Evolutionary conservation across 2,113 vertebrate genomes (phyloP).

Genomic region (Lagopus muta): DNA sequence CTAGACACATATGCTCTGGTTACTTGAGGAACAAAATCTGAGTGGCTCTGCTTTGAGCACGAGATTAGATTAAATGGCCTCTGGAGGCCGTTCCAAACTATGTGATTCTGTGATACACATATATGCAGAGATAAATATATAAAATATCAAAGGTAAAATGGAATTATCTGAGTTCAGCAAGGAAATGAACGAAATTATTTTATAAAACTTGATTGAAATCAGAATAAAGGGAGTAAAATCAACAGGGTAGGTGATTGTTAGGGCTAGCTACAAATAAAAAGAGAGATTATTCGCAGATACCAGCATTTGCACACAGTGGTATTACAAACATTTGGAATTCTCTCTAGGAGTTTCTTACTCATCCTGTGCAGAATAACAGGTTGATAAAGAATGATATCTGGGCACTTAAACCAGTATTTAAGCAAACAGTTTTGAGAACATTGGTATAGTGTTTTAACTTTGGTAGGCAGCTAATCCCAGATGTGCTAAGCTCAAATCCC

Average conservation of each 20-base stretch:
- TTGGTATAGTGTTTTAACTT: neutral
- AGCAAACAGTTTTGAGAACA: neutral
- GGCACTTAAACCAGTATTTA: neutral
- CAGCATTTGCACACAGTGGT: neutral
- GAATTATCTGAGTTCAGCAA: neutral
- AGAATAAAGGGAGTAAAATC: neutral
- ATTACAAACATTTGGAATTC: neutral
- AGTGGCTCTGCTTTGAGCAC: neutral
- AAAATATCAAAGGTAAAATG: neutral
- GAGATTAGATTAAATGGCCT: neutral
- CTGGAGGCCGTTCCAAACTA: neutral
- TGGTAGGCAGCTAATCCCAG: neutral
- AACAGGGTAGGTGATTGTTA: neutral
- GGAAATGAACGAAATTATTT: neutral
- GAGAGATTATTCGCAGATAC: neutral
- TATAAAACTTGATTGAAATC: neutral
- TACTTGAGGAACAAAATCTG: neutral
- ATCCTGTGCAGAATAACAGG: neutral
- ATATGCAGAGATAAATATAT: accelerated
- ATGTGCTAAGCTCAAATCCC: neutral
- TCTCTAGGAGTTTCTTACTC: neutral
- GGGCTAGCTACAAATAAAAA: neutral
- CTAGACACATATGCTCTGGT: neutral
- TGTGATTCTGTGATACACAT: neutral
- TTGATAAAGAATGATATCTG: neutral